Conservation (phyloP, 2,113 vertebrate genomes). For the Bathybates hornii region DNA sequence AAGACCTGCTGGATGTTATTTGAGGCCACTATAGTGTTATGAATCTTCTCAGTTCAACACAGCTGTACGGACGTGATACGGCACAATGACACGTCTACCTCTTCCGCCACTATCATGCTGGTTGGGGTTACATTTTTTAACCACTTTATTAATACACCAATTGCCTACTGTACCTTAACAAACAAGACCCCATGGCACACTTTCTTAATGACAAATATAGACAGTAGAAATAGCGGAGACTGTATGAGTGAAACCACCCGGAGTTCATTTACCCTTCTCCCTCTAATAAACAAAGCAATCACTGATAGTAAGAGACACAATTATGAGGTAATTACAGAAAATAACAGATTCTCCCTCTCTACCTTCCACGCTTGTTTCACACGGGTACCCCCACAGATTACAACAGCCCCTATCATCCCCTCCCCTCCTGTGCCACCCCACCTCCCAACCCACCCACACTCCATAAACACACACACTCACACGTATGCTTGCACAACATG, state of each 20-base stretch:
- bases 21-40: not conserved
- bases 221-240: not conserved
- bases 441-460: not conserved
- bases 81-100: not conserved
- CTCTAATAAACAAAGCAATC: slow-evolving; percentile 65
- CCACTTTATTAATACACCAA: not conserved
- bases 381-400: slow-evolving; percentile 21
- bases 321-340: slow-evolving; percentile 66
- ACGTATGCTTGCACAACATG: not conserved
- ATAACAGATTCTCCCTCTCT: slow-evolving; percentile 57
- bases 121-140: not conserved
- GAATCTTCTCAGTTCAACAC: not conserved
- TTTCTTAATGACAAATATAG: slow-evolving; percentile 10
- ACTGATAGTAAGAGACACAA: slow-evolving; percentile 52
- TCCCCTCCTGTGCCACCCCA: not conserved
- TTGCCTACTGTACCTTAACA: not conserved
- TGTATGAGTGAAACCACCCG: not conserved
- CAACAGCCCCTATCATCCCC: not conserved
- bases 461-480: not conserved
- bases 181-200: not conserved
- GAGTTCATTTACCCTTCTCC: slow-evolving; percentile 32
- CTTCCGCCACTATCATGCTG: not conserved
- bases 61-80: not conserved
- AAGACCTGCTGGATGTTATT: not conserved
- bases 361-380: slow-evolving; percentile 43